A percentile compares a stretch with the other conserved stretches of the same genome.
These are phyloP conservation scores for Lasioglossum morio DNA, from an alignment of 2,888 invertebrate genomes.

Conservation along the genomic window DNA sequence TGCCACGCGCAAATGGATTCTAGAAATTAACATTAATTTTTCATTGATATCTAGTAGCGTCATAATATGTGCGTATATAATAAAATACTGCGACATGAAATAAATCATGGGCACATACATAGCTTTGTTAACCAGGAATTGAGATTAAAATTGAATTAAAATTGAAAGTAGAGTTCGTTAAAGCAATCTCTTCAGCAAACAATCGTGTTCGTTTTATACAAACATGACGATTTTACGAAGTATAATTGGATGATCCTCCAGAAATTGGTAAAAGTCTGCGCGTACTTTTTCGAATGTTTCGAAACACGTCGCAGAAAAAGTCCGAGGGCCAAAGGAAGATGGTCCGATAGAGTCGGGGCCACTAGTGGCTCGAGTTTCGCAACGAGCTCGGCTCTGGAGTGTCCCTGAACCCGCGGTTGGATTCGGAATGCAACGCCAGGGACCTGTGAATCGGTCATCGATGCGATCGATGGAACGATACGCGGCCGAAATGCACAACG, in stretches of 20 bases:
- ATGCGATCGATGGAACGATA: conserved; percentile 28
- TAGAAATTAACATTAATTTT: too few species aligned
- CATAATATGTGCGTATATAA: too few species aligned
- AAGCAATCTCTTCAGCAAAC: neutral
- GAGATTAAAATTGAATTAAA: neutral
- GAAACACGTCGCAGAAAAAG: neutral
- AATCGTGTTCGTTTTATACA: neutral
- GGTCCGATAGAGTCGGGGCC: neutral
- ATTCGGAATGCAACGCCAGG: conserved; percentile 9
- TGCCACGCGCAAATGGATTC: too few species aligned
- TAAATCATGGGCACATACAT: too few species aligned
- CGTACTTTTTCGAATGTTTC: neutral
- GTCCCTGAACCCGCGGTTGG: conserved; percentile 34
- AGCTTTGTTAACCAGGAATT: too few species aligned
- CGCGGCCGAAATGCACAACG: conserved; percentile 25
- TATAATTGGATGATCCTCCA: too few species aligned
- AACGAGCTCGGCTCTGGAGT: conserved; percentile 15
- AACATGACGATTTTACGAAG: too few species aligned
- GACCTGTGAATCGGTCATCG: conserved; percentile 35
- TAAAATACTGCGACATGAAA: too few species aligned
- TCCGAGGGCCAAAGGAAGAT: neutral
- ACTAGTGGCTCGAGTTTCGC: neutral
- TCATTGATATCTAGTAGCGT: too few species aligned
- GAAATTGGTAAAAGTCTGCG: too few species aligned
- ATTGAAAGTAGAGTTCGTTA: neutral